These are phyloP conservation scores for Stercorarius parasiticus DNA, from an alignment of 2,113 vertebrate species.

Conservation along the genomic window DNA sequence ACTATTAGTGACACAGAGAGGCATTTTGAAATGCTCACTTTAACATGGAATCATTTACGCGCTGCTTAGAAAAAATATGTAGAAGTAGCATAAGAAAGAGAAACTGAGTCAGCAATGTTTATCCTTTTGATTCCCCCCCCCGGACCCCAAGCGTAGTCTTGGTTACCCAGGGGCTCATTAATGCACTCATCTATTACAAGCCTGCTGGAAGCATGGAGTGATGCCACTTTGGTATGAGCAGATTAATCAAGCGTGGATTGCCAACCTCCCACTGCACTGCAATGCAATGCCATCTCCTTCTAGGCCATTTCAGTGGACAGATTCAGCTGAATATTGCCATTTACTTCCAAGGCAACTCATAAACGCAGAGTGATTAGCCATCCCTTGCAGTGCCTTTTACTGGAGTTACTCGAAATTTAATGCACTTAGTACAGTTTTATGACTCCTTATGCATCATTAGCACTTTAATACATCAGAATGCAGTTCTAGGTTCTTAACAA, in stretches of 20 bases:
- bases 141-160: rapidly evolving
- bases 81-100: neutral
- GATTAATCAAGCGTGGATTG: neutral
- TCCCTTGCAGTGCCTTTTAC: neutral
- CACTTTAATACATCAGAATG: neutral
- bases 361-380: neutral
- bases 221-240: neutral
- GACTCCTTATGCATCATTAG: neutral
- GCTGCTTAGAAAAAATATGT: neutral
- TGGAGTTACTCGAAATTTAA: neutral
- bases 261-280: neutral
- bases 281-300: neutral
- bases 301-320: neutral
- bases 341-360: neutral
- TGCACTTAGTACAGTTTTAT: slow-evolving; percentile 2
- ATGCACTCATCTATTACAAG: neutral
- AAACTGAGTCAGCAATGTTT: neutral
- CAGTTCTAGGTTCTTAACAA: neutral
- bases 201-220: neutral
- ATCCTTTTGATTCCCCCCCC: neutral
- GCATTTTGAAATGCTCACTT: neutral
- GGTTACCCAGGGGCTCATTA: neutral
- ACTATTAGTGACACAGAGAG: rapidly evolving
- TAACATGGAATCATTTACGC: neutral
- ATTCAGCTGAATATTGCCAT: neutral